Percentiles rank a stretch among this genome's conserved stretches.
Conservation (phyloP, 1,140 invertebrate genomes). For the Himalopsyche phryganea region DNA sequence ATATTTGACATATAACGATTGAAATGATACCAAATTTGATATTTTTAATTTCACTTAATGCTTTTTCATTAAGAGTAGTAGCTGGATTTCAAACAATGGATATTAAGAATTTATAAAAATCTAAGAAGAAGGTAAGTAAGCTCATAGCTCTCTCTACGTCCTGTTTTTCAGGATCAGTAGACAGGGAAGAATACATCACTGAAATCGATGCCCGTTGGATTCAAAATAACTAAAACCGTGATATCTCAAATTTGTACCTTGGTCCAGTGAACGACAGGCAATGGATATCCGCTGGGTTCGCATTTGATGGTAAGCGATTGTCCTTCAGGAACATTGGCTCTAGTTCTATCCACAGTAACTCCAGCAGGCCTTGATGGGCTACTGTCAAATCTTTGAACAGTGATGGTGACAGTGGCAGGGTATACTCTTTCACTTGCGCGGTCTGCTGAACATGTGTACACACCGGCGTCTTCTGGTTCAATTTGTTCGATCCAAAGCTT, state of each 20-base stretch:
- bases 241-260: conserved; percentile 61
- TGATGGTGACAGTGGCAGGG: conserved; percentile 35
- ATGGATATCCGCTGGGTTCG: conserved; percentile 62
- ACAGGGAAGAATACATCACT: too few species aligned
- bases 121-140: too few species aligned
- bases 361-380: conserved; percentile 43
- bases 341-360: conserved; percentile 62
- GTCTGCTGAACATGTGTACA: conserved; percentile 73
- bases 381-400: conserved; percentile 33
- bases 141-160: too few species aligned
- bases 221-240: too few species aligned
- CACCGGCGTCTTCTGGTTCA: conserved; percentile 65
- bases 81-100: too few species aligned
- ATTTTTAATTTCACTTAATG: too few species aligned
- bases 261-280: conserved; percentile 73
- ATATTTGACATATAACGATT: neutral
- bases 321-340: conserved; percentile 74
- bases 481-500: conserved; percentile 69
- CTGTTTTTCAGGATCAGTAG: too few species aligned
- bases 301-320: conserved; percentile 74
- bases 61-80: too few species aligned
- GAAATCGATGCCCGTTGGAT: too few species aligned
- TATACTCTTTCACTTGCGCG: conserved; percentile 24
- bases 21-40: too few species aligned
- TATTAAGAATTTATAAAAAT: too few species aligned